Evolutionary conservation across 2,888 invertebrate genomes (phyloP).

Genomic region (Caenorhabditis macrosperma): DNA sequence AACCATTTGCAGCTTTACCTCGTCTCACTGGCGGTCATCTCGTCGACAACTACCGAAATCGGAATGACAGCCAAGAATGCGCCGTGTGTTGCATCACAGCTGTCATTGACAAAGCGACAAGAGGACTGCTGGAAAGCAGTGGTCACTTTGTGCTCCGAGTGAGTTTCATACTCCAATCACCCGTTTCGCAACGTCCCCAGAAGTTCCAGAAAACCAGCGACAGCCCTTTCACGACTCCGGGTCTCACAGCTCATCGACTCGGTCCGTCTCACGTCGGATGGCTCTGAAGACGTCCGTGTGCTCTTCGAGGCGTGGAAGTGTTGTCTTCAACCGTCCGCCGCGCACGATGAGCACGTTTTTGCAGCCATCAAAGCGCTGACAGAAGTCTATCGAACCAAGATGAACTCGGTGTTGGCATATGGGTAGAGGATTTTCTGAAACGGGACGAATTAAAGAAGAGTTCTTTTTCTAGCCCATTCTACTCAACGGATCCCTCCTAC

Average conservation of each 20-base stretch:
- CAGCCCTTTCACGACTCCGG: slow-evolving; percentile 43
- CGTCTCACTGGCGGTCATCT: slow-evolving; percentile 22
- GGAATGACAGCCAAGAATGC: slow-evolving; percentile 33
- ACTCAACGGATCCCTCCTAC: slow-evolving; percentile 27
- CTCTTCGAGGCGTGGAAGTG: slow-evolving; percentile 57
- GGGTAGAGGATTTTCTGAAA: slow-evolving; percentile 26
- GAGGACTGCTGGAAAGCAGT: slow-evolving; percentile 56
- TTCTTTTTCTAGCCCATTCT: slow-evolving; percentile 47
- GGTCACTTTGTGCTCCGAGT: slow-evolving; percentile 23
- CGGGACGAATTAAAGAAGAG: background rate
- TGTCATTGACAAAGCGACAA: slow-evolving; percentile 50
- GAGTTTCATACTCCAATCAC: no score
- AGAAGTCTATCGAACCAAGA: slow-evolving; percentile 43
- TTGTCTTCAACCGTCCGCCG: slow-evolving; percentile 41
- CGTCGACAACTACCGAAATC: slow-evolving; percentile 40
- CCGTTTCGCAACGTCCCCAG: background rate
- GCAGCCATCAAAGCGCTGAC: slow-evolving; percentile 26
- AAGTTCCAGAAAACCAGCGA: slow-evolving; percentile 17
- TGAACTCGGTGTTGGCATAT: slow-evolving; percentile 49
- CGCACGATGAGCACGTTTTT: slow-evolving; percentile 30
- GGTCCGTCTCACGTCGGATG: slow-evolving; percentile 52
- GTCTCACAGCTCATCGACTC: slow-evolving; percentile 43
- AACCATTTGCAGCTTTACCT: slow-evolving; percentile 33
- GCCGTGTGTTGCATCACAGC: slow-evolving; percentile 19
- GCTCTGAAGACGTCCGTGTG: slow-evolving; percentile 62